Evolutionary conservation across 2,888 invertebrate species (phyloP).

Genomic region (Molorchus minor): DNA sequence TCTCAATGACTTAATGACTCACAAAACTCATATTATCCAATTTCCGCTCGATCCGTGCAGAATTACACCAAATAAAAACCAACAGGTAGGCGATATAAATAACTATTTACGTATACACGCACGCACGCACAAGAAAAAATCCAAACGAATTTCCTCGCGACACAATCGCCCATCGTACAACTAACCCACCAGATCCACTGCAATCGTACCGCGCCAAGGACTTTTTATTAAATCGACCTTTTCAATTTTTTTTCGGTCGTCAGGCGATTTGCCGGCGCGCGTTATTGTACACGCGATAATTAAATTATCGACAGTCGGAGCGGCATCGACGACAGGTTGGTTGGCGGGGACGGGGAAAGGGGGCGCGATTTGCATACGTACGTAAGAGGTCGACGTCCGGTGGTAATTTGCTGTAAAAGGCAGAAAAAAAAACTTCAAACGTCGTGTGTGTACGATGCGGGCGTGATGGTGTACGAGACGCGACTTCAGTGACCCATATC

Average conservation of each 20-base stretch:
- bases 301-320: slow-evolving; percentile 26
- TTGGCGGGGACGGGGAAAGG: slow-evolving; percentile 1
- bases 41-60: neutral
- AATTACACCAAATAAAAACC: too few relatives aligned
- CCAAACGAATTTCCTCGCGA: slow-evolving; percentile 2
- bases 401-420: slow-evolving; percentile 1
- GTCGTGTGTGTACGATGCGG: neutral
- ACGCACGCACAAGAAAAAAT: too few relatives aligned
- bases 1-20: neutral
- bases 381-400: slow-evolving; percentile 20
- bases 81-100: too few relatives aligned
- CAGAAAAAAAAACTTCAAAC: slow-evolving; percentile 5
- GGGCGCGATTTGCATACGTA: slow-evolving; percentile 21
- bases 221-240: slow-evolving; percentile 14
- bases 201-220: neutral
- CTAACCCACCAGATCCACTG: neutral
- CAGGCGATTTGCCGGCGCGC: slow-evolving; percentile 14
- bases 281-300: slow-evolving; percentile 24
- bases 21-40: neutral
- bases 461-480: slow-evolving; percentile 8
- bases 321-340: slow-evolving; percentile 23
- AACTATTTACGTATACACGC: too few relatives aligned
- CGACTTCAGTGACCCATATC: slow-evolving; percentile 19
- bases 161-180: neutral
- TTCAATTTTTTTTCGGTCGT: slow-evolving; percentile 10